Evolutionary conservation across 2,888 invertebrate species (phyloP), one percentile per base, ranked within the genome.

Genomic region (Meandrusa payeni): DNA sequence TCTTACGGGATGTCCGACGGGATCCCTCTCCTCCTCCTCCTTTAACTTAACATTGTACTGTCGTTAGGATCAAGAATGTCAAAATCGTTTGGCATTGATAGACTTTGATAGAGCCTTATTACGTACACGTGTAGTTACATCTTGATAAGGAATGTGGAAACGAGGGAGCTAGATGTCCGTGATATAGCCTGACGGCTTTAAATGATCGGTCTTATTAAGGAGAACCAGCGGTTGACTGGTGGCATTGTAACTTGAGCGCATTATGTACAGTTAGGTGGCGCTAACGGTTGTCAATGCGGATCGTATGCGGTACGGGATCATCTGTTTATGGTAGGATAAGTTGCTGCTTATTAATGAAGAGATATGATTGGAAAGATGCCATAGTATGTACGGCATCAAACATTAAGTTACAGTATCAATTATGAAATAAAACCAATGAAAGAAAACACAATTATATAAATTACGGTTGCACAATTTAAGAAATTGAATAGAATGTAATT

Each of bases 231-330:
- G 39, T 49, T 49, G 49, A 50, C 51, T 46, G 52, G 56, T 61
- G 63, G 61, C 61, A 62, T 62, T 62, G 63, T 62, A 66, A 61
- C 62, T 57, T 56, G 63, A 54, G 50, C 61, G 56, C 56, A 63
- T 64, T 68, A 64, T 56, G 61, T 69, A 75, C 75, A 67, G 76
- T 74, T 76, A 76, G 45, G 51, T 55, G 61, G 57, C 61, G 63
- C 62, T 74, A 74, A 75, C 76, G 73, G 75, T 60, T 54, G 46
- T 33, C 47, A 46, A 45, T 49, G 47, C 41, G 45, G 47, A 47
- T 41, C 46, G 39, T 40, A 46, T 51, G 37, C 28, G 37, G 43
- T 47, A 41, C 47, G 36, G 43, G 27, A 48, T 50, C 43, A 51
- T 51, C 51, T 46, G 36, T 22, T 43, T 43, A 43, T 26, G 31